phyloP scores from a whole-genome alignment of 2,113 vertebrate genomes.

The Rhineura floridana region DNA sequence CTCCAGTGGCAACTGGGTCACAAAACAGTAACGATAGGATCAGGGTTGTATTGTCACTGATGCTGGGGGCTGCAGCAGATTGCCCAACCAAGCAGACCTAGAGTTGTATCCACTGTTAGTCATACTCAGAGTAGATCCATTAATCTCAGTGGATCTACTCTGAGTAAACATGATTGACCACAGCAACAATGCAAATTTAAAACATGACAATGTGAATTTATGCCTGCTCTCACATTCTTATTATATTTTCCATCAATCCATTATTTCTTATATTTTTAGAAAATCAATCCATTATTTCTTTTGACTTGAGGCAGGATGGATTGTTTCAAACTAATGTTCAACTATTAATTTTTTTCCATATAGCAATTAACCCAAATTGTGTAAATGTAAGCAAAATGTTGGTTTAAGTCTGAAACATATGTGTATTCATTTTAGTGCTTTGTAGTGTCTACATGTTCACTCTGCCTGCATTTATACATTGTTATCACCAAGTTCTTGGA shows the following conservation, averaged over 20 bases:
- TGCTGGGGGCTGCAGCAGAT: constrained; percentile 36
- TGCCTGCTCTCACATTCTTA: background rate
- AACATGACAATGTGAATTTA: background rate
- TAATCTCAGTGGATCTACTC: too few species aligned
- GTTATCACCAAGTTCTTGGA: background rate
- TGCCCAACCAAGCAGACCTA: accelerated
- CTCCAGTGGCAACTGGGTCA: constrained; percentile 35
- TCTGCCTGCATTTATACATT: too few species aligned
- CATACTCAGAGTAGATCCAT: too few species aligned
- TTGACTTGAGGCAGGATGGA: background rate
- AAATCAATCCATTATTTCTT: background rate
- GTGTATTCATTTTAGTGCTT: background rate
- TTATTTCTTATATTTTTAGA: background rate
- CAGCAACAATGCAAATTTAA: constrained; percentile 17
- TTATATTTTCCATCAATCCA: background rate
- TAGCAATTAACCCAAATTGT: background rate
- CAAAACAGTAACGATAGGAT: constrained; percentile 50
- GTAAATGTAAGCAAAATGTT: background rate
- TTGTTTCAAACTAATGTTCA: background rate
- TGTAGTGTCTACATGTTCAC: background rate
- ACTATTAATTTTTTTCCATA: background rate
- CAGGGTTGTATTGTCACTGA: background rate
- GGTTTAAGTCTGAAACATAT: too few species aligned
- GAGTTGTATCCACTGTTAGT: too few species aligned
- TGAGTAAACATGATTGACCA: too few species aligned